Conservation (phyloP, 2,113 vertebrate genomes). For the Pachypanchax playfairii region DNA sequence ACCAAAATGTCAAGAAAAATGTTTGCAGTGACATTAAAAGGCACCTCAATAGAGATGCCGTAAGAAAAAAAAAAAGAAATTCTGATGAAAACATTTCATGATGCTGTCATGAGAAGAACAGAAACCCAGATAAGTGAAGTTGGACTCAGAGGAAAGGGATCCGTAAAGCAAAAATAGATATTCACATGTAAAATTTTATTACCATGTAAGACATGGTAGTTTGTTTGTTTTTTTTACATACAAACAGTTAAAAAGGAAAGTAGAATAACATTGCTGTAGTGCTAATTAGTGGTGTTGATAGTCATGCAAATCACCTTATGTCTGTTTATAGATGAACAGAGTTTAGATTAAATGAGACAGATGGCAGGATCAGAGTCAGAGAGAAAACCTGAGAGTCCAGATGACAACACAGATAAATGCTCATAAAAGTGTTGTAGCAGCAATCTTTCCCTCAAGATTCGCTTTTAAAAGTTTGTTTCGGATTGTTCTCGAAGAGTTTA, state of each 20-base stretch:
- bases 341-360: not conserved
- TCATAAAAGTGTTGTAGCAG: not conserved
- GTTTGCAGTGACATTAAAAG: no score
- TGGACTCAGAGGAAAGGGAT: no score
- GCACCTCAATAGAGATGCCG: no score
- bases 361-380: conserved; percentile 3
- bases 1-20: no score
- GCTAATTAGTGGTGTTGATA: not conserved
- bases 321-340: not conserved
- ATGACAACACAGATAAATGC: not conserved
- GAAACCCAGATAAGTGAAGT: no score
- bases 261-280: not conserved
- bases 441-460: not conserved
- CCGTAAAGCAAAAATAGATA: no score
- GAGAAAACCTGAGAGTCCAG: not conserved
- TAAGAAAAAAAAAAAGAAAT: no score
- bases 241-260: not conserved
- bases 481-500: no score
- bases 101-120: not conserved
- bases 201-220: no score
- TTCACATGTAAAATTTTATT: no score
- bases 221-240: not conserved
- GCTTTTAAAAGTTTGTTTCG: not conserved
- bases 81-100: not conserved
- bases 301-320: not conserved